A percentile compares a stretch with the other conserved stretches of the same genome.
phyloP scores from a whole-genome alignment of 2,888 invertebrate species.

The Mesorhabditis belari region DNA sequence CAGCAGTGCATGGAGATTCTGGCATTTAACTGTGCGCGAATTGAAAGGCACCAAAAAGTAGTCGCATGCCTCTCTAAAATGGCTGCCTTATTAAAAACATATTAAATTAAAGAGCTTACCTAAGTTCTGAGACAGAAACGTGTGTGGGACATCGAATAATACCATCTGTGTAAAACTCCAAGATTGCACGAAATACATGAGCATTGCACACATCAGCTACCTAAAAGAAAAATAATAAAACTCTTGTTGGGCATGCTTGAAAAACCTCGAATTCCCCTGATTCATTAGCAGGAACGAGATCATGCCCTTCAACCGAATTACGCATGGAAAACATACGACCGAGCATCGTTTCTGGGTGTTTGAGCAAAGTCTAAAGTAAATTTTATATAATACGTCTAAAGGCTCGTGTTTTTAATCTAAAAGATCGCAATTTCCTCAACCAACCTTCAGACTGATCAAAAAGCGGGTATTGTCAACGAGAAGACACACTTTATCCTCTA shows the following conservation, averaged over 20 bases:
- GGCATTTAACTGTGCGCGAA: slow-evolving; percentile 71
- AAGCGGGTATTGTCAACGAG: slow-evolving; percentile 94
- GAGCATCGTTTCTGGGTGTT: slow-evolving; percentile 95
- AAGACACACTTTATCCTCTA: slow-evolving; percentile 66
- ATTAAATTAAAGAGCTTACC: background rate
- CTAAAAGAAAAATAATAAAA: slow-evolving; percentile 3
- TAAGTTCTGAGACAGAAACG: slow-evolving; percentile 86
- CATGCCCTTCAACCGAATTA: slow-evolving; percentile 66
- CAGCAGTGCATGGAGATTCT: slow-evolving; percentile 68
- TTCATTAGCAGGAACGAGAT: slow-evolving; percentile 85
- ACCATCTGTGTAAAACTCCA: slow-evolving; percentile 56
- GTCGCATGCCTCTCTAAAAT: slow-evolving; percentile 79
- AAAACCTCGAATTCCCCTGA: slow-evolving; percentile 85
- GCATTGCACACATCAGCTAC: slow-evolving; percentile 88
- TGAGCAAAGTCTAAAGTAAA: slow-evolving; percentile 67
- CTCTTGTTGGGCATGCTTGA: background rate
- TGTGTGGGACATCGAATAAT: slow-evolving; percentile 73
- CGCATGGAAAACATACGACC: slow-evolving; percentile 59
- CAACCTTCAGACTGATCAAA: slow-evolving; percentile 75
- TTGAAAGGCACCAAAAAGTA: slow-evolving; percentile 95
- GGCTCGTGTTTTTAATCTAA: no score
- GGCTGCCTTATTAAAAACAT: background rate
- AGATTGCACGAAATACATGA: slow-evolving; percentile 83
- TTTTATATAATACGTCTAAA: no score
- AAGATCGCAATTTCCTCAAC: background rate